Conservation (phyloP, 1,140 invertebrate species). For the Penaeus japonicus region DNA sequence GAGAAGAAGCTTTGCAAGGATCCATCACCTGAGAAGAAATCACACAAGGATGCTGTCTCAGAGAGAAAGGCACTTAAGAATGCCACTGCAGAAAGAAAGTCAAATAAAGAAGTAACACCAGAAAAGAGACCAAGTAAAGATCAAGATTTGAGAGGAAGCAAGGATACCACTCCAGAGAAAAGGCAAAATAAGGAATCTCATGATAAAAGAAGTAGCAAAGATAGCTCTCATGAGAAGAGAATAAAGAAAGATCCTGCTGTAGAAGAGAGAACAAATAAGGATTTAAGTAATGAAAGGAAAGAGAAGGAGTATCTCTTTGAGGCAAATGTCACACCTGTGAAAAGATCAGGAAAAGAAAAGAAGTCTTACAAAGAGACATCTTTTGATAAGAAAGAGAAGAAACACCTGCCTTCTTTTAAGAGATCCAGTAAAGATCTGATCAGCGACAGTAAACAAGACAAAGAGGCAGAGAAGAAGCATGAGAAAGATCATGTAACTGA, state of each 20-base stretch:
- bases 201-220: too few species aligned
- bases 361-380: neutral
- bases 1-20: constrained; percentile 3
- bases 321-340: neutral
- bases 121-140: neutral
- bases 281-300: too few species aligned
- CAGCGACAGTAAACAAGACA: neutral
- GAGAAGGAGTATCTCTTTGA: too few species aligned
- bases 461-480: neutral
- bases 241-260: too few species aligned
- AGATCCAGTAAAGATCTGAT: neutral
- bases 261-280: too few species aligned
- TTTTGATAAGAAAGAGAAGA: neutral
- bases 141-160: neutral
- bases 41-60: neutral
- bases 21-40: neutral
- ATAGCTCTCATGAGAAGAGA: too few species aligned
- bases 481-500: neutral
- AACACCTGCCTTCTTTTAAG: neutral
- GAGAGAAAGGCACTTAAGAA: neutral
- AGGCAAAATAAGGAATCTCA: constrained; percentile 3
- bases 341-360: neutral
- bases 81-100: neutral
- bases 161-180: constrained; percentile 22
- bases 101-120: neutral